phyloP scores from a whole-genome alignment of 2,888 invertebrate species.

The Dasysyrphus albostriatus region DNA sequence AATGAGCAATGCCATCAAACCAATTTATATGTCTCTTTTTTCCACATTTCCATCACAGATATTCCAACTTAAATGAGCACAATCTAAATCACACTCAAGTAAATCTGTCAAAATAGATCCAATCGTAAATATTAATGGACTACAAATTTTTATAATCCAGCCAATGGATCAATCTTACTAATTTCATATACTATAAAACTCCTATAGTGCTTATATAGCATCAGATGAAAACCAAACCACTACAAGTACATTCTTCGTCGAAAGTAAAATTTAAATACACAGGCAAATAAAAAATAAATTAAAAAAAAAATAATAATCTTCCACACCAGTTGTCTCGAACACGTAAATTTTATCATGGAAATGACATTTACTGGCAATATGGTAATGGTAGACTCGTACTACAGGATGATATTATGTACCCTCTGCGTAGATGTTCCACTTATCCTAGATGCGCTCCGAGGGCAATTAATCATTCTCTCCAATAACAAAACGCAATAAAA shows the following conservation, averaged over 20 bases:
- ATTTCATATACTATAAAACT: background rate
- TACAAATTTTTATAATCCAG: constrained; percentile 2
- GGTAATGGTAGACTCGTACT: background rate
- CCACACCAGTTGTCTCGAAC: constrained; percentile 47
- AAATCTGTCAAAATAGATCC: constrained; percentile 18
- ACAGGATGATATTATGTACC: constrained; percentile 14
- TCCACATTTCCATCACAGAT: background rate
- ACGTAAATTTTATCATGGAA: constrained; percentile 35
- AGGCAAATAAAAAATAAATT: background rate
- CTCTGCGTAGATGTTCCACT: constrained; percentile 53
- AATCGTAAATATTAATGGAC: constrained; percentile 41
- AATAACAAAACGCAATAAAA: constrained; percentile 68
- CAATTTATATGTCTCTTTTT: background rate
- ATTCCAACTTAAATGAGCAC: background rate
- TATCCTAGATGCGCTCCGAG: constrained; percentile 32
- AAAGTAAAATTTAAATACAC: constrained; percentile 23
- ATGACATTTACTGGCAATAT: constrained; percentile 31
- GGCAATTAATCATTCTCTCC: constrained; percentile 63
- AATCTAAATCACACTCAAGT: constrained; percentile 34
- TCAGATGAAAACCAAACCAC: background rate
- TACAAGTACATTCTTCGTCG: constrained; percentile 1
- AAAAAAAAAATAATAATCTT: constrained; percentile 15
- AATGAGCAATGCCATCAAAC: background rate
- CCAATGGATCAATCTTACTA: background rate
- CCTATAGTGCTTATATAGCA: background rate